phyloP scores from a whole-genome alignment of 1,140 invertebrate species.

The Eumeta japonica region DNA sequence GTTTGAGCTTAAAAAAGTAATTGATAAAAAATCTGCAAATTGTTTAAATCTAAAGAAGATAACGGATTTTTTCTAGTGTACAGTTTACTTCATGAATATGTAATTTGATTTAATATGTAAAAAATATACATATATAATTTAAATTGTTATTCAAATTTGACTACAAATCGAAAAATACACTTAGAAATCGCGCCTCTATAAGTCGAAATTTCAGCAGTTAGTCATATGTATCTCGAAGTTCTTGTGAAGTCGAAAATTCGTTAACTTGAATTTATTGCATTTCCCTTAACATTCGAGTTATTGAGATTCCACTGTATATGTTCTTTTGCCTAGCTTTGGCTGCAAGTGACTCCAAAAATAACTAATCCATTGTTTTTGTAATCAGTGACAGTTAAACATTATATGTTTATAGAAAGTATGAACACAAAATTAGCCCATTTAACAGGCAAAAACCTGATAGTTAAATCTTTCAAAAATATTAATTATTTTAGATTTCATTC shows the following conservation, averaged over 20 bases:
- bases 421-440: no score
- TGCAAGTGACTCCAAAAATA: no score
- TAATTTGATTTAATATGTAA: no score
- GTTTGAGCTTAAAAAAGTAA: slow-evolving; percentile 7
- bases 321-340: no score
- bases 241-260: slow-evolving; percentile 6
- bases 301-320: slow-evolving; percentile 3
- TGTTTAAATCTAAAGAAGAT: slow-evolving; percentile 4
- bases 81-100: slow-evolving; percentile 1
- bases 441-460: no score
- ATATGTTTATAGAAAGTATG: no score
- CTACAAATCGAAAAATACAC: background rate
- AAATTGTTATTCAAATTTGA: no score
- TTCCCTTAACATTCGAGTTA: slow-evolving; percentile 5
- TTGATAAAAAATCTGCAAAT: slow-evolving; percentile 6
- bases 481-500: no score
- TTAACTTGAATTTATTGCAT: slow-evolving; percentile 4
- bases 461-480: no score
- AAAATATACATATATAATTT: no score
- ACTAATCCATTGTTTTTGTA: no score
- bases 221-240: slow-evolving; percentile 1
- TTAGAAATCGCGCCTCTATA: background rate
- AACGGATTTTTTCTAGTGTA: slow-evolving; percentile 1
- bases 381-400: no score
- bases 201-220: slow-evolving; percentile 1